Percentiles rank a stretch among this genome's conserved stretches.
These are phyloP conservation scores for Pomacea canaliculata DNA, from an alignment of 2,888 invertebrate genomes.

Conservation along the genomic window DNA sequence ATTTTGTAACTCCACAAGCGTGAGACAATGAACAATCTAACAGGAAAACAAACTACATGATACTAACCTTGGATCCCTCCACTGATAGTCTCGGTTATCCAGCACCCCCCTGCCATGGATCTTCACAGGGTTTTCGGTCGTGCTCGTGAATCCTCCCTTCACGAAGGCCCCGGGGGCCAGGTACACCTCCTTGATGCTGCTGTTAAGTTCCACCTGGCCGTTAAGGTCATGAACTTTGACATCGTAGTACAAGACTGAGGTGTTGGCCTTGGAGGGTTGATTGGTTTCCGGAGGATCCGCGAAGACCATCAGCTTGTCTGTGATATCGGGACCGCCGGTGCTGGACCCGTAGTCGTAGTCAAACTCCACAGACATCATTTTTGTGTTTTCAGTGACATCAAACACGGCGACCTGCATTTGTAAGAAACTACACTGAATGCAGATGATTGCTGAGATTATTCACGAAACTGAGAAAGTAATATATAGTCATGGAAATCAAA, in stretches of 20 bases:
- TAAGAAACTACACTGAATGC: too few relatives aligned
- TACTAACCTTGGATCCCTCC: too few relatives aligned
- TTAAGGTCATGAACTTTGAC: slow-evolving; percentile 20
- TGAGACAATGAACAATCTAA: too few relatives aligned
- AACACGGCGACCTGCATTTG: slow-evolving; percentile 19
- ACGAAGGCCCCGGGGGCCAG: slow-evolving; percentile 30
- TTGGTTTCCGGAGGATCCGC: slow-evolving; percentile 31
- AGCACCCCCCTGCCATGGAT: slow-evolving; percentile 29
- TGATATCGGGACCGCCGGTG: slow-evolving; percentile 1
- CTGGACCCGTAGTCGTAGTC: slow-evolving; percentile 27
- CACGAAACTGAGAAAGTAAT: too few relatives aligned
- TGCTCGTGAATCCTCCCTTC: slow-evolving; percentile 30
- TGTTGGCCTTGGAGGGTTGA: slow-evolving; percentile 17
- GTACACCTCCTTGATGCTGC: slow-evolving; percentile 22
- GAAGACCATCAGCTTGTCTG: slow-evolving; percentile 31
- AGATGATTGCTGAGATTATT: too few relatives aligned
- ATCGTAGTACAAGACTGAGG: slow-evolving; percentile 27
- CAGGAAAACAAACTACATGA: too few relatives aligned
- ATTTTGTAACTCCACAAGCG: too few relatives aligned
- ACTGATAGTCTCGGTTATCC: slow-evolving; percentile 5
- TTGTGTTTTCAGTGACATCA: slow-evolving; percentile 17
- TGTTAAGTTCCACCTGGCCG: slow-evolving; percentile 13
- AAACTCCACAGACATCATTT: slow-evolving; percentile 33
- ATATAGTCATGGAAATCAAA: too few relatives aligned
- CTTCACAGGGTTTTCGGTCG: slow-evolving; percentile 13